phyloP scores from a whole-genome alignment of 2,888 invertebrate species.

The Rambutsinella grinnellia region DNA sequence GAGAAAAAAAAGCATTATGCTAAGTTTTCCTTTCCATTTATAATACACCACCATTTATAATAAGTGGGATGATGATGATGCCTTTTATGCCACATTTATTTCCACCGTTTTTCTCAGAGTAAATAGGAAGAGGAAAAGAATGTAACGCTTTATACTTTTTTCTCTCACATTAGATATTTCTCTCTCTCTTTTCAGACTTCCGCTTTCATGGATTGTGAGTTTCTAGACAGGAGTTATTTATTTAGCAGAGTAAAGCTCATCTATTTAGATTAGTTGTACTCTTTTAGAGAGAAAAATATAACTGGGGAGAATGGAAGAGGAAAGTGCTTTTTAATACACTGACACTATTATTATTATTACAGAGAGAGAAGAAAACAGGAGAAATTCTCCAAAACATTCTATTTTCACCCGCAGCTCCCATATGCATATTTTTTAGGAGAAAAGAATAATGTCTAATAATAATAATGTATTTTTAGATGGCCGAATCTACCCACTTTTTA shows the following conservation, averaged over 20 bases:
- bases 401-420: no score
- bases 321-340: conserved; percentile 12
- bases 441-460: no score
- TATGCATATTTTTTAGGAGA: no score
- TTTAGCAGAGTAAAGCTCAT: conserved; percentile 47
- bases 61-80: background rate
- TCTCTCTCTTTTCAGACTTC: conserved; percentile 14
- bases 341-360: conserved; percentile 10
- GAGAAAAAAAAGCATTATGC: conserved; percentile 1
- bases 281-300: conserved; percentile 33
- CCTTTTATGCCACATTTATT: background rate
- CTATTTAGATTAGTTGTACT: conserved; percentile 54
- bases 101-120: background rate
- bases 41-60: background rate
- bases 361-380: background rate
- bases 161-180: background rate
- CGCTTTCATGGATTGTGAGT: background rate
- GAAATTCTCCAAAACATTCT: no score
- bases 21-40: conserved; percentile 6
- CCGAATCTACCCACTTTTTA: no score
- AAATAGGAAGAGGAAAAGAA: background rate
- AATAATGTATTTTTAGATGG: no score
- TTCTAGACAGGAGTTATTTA: conserved; percentile 42
- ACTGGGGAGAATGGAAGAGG: background rate
- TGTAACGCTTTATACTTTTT: no score